Evolutionary conservation across 2,113 vertebrate genomes (phyloP).

Genomic region (Silurus meridionalis): DNA sequence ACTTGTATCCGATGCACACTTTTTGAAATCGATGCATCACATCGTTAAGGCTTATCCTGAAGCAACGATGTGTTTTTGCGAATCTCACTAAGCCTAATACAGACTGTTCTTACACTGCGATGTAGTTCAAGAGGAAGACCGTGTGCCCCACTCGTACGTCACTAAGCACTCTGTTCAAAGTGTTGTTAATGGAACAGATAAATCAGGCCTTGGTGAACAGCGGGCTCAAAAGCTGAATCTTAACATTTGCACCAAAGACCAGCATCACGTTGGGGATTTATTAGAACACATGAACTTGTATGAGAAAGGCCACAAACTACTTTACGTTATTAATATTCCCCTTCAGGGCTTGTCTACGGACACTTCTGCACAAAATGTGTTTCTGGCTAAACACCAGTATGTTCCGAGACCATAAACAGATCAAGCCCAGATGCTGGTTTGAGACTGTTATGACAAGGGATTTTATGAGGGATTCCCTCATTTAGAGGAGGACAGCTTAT

Average conservation of each 20-base stretch:
- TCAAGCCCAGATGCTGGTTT: neutral
- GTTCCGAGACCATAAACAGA: neutral
- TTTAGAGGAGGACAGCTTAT: neutral
- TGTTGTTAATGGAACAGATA: conserved; percentile 5
- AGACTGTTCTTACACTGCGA: neutral
- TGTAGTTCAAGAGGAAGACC: neutral
- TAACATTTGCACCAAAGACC: neutral
- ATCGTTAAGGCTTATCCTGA: too few relatives aligned
- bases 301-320: neutral
- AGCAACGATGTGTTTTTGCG: too few relatives aligned
- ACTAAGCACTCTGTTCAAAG: neutral
- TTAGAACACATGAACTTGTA: too few relatives aligned
- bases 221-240: neutral
- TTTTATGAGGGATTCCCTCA: conserved; percentile 12
- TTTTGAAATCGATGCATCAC: too few relatives aligned
- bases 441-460: neutral
- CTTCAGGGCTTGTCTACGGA: neutral
- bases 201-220: neutral
- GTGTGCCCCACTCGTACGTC: neutral
- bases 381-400: neutral
- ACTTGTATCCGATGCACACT: too few relatives aligned
- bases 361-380: neutral
- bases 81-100: neutral
- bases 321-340: conserved; percentile 6
- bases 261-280: too few relatives aligned